Evolutionary conservation across 1,140 invertebrate species (phyloP).

Genomic region (Macrobrachium rosenbergii): DNA sequence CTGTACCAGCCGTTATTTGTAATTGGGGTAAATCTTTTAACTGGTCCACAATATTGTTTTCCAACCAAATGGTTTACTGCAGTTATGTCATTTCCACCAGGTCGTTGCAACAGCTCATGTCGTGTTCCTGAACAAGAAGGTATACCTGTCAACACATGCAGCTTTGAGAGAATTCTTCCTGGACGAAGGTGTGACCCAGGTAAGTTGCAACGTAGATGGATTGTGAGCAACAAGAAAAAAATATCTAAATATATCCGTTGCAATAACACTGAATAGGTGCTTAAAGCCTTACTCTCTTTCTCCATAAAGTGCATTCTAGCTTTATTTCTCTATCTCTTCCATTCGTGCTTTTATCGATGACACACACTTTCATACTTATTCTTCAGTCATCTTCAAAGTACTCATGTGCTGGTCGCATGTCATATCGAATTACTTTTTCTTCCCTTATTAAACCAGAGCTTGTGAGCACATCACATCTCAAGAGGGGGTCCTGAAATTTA

Average conservation of each 20-base stretch:
- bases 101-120: conserved; percentile 69
- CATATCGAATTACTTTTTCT: no score
- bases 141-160: conserved; percentile 77
- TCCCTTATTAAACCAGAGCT: no score
- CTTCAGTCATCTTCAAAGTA: no score
- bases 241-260: no score
- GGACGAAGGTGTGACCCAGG: conserved; percentile 81
- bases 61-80: background rate
- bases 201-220: conserved; percentile 69
- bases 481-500: no score
- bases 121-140: conserved; percentile 70
- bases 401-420: no score
- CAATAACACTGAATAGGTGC: background rate
- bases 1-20: background rate
- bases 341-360: no score
- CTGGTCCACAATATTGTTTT: background rate
- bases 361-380: no score
- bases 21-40: no score
- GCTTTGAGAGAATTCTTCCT: conserved; percentile 79
- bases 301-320: background rate
- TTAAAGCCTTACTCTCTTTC: background rate
- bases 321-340: background rate
- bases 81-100: conserved; percentile 66
- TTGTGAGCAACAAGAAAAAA: no score
- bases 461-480: no score